These are phyloP conservation scores for Chelmon rostratus DNA, from an alignment of 2,797 vertebrate genomes.

Conservation along the genomic window DNA sequence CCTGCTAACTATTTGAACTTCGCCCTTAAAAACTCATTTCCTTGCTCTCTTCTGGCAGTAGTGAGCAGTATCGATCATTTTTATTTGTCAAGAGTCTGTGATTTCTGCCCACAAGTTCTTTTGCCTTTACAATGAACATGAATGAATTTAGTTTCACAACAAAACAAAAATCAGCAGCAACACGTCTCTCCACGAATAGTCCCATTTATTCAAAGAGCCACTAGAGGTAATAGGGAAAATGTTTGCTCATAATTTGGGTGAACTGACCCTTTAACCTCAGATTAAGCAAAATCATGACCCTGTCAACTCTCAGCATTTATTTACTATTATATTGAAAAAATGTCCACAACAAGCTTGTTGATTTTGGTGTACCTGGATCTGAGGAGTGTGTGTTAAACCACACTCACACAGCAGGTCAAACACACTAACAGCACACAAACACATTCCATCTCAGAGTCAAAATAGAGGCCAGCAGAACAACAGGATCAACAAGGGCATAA, in stretches of 20 bases:
- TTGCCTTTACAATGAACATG: not conserved
- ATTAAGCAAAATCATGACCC: not conserved
- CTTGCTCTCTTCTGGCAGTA: too few species aligned
- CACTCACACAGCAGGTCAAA: not conserved
- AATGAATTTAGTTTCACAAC: not conserved
- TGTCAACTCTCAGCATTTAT: not conserved
- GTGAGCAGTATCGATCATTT: too few species aligned
- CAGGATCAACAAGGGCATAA: slow-evolving; percentile 59
- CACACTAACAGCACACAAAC: slow-evolving; percentile 27
- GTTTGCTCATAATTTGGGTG: not conserved
- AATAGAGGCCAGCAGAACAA: slow-evolving; percentile 34
- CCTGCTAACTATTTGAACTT: not conserved
- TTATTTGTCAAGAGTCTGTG: not conserved
- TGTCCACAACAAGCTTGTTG: not conserved
- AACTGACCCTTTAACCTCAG: not conserved
- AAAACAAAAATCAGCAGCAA: not conserved
- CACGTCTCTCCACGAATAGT: not conserved
- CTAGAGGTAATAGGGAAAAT: not conserved
- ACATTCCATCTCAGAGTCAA: slow-evolving; percentile 46
- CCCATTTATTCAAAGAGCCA: not conserved
- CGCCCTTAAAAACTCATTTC: not conserved
- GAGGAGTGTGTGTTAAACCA: slow-evolving; percentile 10
- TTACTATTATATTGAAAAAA: not conserved
- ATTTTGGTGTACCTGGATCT: not conserved
- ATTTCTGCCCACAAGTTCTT: not conserved